phyloP scores from a whole-genome alignment of 2,888 invertebrate species.

The Idaea dimidiata region DNA sequence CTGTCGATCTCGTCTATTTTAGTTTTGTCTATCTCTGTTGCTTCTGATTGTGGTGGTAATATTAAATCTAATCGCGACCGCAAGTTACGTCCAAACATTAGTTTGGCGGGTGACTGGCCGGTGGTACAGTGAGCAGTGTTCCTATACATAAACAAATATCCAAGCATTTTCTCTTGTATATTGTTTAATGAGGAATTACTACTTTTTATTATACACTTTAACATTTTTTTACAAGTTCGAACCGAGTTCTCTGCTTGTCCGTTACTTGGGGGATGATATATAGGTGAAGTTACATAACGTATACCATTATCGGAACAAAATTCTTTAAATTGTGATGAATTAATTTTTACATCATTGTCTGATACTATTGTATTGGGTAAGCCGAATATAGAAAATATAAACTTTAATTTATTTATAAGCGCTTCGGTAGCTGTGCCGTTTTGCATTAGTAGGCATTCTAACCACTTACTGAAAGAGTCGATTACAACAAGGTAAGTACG shows the following conservation, averaged over 20 bases:
- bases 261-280: conserved; percentile 24
- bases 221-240: conserved; percentile 26
- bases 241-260: conserved; percentile 22
- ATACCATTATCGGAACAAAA: conserved; percentile 27
- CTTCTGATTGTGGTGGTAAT: not conserved
- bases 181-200: not conserved
- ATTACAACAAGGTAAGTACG: conserved; percentile 20
- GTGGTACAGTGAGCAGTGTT: conserved; percentile 4
- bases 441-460: conserved; percentile 25
- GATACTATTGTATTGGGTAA: conserved; percentile 25
- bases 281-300: conserved; percentile 25
- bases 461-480: conserved; percentile 23
- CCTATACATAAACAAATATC: conserved; percentile 6
- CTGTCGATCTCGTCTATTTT: not conserved
- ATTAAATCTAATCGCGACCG: not conserved
- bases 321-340: conserved; percentile 19
- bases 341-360: conserved; percentile 28
- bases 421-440: conserved; percentile 16
- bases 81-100: not conserved
- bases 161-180: conserved; percentile 1
- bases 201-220: conserved; percentile 16
- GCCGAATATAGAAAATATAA: conserved; percentile 22
- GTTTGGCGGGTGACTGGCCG: conserved; percentile 3
- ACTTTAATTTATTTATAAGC: conserved; percentile 19
- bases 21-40: not conserved